Base-by-base conservation (phyloP, 2,113 vertebrate species). In the Genyomyrus donnyi region DNA sequence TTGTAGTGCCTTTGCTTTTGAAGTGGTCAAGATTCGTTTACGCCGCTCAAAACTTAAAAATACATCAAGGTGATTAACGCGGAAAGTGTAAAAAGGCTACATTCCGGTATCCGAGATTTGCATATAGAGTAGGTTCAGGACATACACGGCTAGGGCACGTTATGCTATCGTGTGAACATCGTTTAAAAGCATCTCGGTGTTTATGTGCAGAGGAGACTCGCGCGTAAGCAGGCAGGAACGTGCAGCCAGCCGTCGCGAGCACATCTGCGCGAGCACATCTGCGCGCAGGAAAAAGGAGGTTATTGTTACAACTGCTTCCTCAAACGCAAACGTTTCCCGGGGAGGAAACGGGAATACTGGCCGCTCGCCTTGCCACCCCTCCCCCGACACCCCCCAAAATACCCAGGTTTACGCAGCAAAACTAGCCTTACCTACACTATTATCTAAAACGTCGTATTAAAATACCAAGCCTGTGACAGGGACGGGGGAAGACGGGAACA, bases 231-330 rank as follows among this genome's bases (percentile, higher is more conserved):
- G 17, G 52, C 53, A 56, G 53, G 42, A 35, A 35, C 56, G 56
- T 58, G n/a, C 42, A 53, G 49, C 21, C 48, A 49, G 50, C 39
- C 74, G 9, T 77, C 49, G 77, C 89, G 19, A n/a, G 39, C 19
- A 89, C 62, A 31, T 42, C 39, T 50, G 42, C 48, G 88, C 66
- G 66, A 85, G 84, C 89, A 91, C 90, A 90, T 91, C 90, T 90
- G 89, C 77, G 88, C n/a, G 53, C 62, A 49, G 66, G 89, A 86
- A 84, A 88, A 49, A 50, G 52, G 77, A 31, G 74, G 90, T 91
- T 84, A 92, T 91, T 91, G 85, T 91, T 90, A 80, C 91, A n/a
- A 52, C 39, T 15, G 89, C 89, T 86, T 85, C 89, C 70, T 90
- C 11, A 74, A 91, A 90, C 74, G 62, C 80, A 42, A 85, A 62